Conservation (phyloP, 2,797 vertebrate species). For the Eulemur albifrons region DNA sequence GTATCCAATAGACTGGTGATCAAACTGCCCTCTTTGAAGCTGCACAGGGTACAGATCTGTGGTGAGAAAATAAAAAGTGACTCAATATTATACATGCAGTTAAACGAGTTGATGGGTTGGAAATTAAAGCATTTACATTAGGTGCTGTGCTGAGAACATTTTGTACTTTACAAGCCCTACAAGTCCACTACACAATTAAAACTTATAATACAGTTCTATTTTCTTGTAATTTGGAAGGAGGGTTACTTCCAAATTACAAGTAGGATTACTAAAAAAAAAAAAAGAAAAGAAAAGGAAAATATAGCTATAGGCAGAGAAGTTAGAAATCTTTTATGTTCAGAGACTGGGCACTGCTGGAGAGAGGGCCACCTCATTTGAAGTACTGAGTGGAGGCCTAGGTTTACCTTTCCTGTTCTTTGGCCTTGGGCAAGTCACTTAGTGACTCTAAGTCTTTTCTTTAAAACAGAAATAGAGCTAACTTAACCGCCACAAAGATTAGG, state of each 20-base stretch:
- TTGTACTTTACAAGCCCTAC: background rate
- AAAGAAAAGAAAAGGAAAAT: background rate
- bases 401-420: background rate
- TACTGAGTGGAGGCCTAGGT: background rate
- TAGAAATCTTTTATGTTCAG: background rate
- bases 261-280: no score
- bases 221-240: constrained; percentile 8
- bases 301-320: background rate
- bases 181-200: constrained; percentile 14
- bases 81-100: constrained; percentile 43
- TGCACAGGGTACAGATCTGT: constrained; percentile 61
- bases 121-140: constrained; percentile 68
- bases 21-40: constrained; percentile 79
- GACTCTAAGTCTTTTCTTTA: background rate
- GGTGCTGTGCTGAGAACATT: constrained; percentile 50
- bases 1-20: constrained; percentile 71
- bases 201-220: constrained; percentile 10
- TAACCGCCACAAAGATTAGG: background rate
- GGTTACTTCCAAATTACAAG: background rate
- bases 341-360: background rate
- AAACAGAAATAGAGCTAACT: background rate
- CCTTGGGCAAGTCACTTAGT: background rate
- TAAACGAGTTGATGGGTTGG: constrained; percentile 59
- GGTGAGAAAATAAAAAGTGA: constrained; percentile 56
- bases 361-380: background rate